Conservation (phyloP, 2,888 invertebrate genomes). For the Microplitis manilae region DNA sequence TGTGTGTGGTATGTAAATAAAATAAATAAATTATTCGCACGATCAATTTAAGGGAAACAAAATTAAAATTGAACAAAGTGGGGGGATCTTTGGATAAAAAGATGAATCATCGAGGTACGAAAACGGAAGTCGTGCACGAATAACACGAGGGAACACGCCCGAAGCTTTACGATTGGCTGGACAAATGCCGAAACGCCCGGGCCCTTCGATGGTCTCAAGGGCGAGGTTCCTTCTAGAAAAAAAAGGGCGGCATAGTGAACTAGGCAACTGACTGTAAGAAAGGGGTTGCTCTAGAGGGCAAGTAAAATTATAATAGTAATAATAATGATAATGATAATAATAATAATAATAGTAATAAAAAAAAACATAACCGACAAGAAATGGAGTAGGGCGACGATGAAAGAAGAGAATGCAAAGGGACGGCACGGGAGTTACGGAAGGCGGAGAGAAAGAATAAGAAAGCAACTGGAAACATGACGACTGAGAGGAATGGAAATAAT, state of each 20-base stretch:
- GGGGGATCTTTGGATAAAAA: constrained; percentile 14
- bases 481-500: constrained; percentile 60
- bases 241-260: constrained; percentile 41
- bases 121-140: constrained; percentile 39
- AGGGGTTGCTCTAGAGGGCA: constrained; percentile 45
- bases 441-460: constrained; percentile 43
- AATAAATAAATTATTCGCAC: not conserved
- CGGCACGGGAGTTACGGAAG: constrained; percentile 37
- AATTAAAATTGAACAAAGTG: constrained; percentile 25
- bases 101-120: constrained; percentile 33
- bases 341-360: not conserved
- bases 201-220: constrained; percentile 57
- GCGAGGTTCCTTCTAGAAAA: constrained; percentile 49
- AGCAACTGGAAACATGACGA: constrained; percentile 55
- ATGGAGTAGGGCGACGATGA: constrained; percentile 53
- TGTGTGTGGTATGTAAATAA: not conserved
- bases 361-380: constrained; percentile 35
- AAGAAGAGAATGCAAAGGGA: constrained; percentile 47
- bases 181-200: constrained; percentile 45
- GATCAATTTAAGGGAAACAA: not conserved
- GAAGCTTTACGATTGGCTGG: constrained; percentile 58
- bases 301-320: not conserved
- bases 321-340: not conserved
- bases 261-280: constrained; percentile 39
- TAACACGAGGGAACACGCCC: constrained; percentile 25